These are phyloP conservation scores for Umimayanthus kanabou DNA, from an alignment of 92 coral and sea anemone genomes.

Conservation along the genomic window DNA sequence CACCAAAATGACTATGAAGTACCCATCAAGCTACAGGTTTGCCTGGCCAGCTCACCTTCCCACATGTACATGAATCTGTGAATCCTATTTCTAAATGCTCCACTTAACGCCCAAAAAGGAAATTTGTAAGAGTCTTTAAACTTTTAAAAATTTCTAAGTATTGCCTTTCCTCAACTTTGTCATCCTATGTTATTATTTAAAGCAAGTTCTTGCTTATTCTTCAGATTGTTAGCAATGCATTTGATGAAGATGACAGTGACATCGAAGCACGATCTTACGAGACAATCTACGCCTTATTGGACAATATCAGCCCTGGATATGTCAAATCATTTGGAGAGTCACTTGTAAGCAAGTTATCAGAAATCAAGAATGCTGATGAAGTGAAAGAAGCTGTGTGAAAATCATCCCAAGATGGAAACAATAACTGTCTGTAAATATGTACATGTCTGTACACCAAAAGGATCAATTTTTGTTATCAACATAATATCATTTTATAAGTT, in stretches of 20 bases:
- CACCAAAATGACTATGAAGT: too few species aligned
- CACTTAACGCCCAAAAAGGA: too few species aligned
- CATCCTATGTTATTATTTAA: not conserved
- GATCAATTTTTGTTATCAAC: too few species aligned
- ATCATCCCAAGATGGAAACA: not conserved
- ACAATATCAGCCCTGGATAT: constrained; percentile 82
- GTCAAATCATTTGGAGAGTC: constrained; percentile 84
- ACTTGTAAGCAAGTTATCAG: constrained; percentile 75
- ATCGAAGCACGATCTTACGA: constrained; percentile 63
- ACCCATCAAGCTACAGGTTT: too few species aligned
- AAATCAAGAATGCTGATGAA: constrained; percentile 25
- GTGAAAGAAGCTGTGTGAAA: not conserved
- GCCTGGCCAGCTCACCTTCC: too few species aligned
- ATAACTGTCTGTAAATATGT: too few species aligned
- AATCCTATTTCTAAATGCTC: too few species aligned
- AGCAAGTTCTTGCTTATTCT: not conserved
- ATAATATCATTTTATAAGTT: too few species aligned
- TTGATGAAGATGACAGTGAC: constrained; percentile 57
- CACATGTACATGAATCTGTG: too few species aligned
- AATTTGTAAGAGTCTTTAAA: too few species aligned
- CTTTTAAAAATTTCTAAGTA: too few species aligned
- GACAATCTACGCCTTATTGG: constrained; percentile 88
- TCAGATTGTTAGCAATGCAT: constrained; percentile 78
- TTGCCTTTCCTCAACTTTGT: not conserved
- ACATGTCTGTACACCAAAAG: too few species aligned